Base-by-base conservation (phyloP, 2,113 vertebrate species). In the Silurus asotus region DNA sequence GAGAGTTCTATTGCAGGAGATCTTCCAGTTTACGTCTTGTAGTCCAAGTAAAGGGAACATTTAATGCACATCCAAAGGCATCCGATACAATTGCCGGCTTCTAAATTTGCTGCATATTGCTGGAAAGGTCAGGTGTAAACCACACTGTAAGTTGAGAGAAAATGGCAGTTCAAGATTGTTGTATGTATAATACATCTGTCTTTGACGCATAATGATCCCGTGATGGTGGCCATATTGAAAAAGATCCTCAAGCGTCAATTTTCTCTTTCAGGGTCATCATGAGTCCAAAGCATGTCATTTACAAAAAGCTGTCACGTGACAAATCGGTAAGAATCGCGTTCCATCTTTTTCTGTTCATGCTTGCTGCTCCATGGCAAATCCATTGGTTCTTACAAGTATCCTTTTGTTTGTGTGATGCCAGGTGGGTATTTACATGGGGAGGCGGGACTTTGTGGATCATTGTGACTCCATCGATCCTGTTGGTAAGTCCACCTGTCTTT, bases 361-460 rank as follows among this genome's bases (percentile, higher is more conserved):
- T 19, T 53, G 48, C 17, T 59, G 23, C 5, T 13, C 0, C n/a
- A 51, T 19, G n/a, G 1, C 7, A 37, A 15, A 17, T 8, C 10
- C 3, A 7, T 37, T 48, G 48, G 53, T 48, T 51, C 15, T 14
- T 83, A 3, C 86, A 3, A 58, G n/a, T 8, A 19, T 37, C 2
- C 37, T 59, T 85, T 17, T 59, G 82, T 87, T 28, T 87, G 37
- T 88, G 76, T 86, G 70, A 70, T 76, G 55, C 70, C 53, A 99
- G 98, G 93, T 99, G 88, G 93, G 95, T 0, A 94, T 99, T 88
- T 99, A 99, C 90, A 92, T 99, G 92, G 96, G 95, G 11, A 96
- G 96, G 83, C 95, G 97, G 74, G 97, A 99, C 91, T 99, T 97
- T 45, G 86, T 98, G 87, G 98, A 99, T 87, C 95, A 96, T 8